A percentile compares a stretch with the other conserved stretches of the same genome.
Conservation (phyloP, 2,888 invertebrate genomes). For the Drosophila peninsularis region DNA sequence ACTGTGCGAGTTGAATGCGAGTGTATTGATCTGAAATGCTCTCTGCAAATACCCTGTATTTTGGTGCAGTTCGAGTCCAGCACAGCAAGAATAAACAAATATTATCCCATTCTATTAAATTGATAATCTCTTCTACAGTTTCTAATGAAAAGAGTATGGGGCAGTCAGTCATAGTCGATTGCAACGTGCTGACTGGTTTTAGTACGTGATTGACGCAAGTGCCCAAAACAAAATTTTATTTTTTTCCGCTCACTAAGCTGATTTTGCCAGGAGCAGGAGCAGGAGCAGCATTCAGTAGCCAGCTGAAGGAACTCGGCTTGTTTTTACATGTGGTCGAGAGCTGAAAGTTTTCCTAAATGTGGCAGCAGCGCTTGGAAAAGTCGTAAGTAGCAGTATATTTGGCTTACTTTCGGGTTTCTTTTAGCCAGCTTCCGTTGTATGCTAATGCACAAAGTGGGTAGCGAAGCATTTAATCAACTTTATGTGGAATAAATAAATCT, state of each 20-base stretch:
- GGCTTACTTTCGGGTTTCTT: conserved; percentile 24
- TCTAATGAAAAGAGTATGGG: neutral
- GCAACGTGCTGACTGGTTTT: neutral
- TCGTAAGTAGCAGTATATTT: conserved; percentile 39
- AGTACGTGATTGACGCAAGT: conserved; percentile 41
- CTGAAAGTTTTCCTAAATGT: conserved; percentile 40
- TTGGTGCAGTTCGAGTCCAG: neutral
- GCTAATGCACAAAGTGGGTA: conserved; percentile 58
- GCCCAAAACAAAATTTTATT: conserved; percentile 14
- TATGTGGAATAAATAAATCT: conserved; percentile 59
- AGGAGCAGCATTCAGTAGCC: conserved; percentile 16
- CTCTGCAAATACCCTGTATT: neutral
- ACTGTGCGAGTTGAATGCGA: neutral
- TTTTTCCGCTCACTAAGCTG: conserved; percentile 56
- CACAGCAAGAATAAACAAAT: neutral
- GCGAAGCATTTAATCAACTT: conserved; percentile 71
- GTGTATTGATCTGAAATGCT: neutral
- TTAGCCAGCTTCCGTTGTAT: conserved; percentile 42
- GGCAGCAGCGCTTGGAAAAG: conserved; percentile 17
- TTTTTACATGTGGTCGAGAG: conserved; percentile 62
- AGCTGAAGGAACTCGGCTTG: conserved; percentile 25
- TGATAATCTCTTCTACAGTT: neutral
- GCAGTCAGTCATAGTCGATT: neutral
- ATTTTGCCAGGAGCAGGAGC: conserved; percentile 47
- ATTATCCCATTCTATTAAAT: neutral